Evolutionary conservation across 2,797 vertebrate species (phyloP), one percentile per base, ranked within the genome.

Genomic region (Allobates femoralis): DNA sequence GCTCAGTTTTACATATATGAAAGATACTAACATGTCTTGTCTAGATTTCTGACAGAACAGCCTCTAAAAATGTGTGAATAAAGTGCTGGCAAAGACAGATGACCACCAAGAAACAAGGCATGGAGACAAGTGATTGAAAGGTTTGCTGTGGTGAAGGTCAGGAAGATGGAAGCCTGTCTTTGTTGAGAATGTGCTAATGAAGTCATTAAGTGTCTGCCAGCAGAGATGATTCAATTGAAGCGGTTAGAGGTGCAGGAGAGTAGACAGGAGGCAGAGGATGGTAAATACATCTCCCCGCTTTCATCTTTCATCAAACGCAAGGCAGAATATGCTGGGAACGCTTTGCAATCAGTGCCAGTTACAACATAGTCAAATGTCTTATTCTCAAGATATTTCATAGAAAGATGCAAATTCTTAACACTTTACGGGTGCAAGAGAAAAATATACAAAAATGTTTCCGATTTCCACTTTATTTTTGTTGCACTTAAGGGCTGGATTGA

Each of bases 171-270:
- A 71, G 58, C 51, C 86, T 56, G 74, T 21, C 81, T 83, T 83
- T 81, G 81, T 71, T 53, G 83, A 62, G n/a, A 76, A 73, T 83
- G 86, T 64, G 81, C 81, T 87, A 87, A 87, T 87, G 86, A 87
- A 87, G 74, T 87, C 86, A 87, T 87, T 87, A 83, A 79, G 80
- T 62, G 74, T 79, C 80, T 78, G 74, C 86, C 67, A 82, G 62
- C 73, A 51, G 74, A 83, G 81, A 87, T 50, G 86, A 83, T 79
- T 67, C 28, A 30, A 73, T 62, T 83, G 51, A 87, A 41, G 60
- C 14, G 21, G 84, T 79, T 79, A 86, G 86, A 83, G 81, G 80
- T 83, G 75, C 18, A 23, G 28, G 76, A 82, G 41, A 23, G 46
- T n/a, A 83, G 58, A 83, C 77, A 80, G 76, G 76, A 78, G 71